Conservation (phyloP, 2,797 vertebrate genomes). For the Microchirus variegatus region DNA sequence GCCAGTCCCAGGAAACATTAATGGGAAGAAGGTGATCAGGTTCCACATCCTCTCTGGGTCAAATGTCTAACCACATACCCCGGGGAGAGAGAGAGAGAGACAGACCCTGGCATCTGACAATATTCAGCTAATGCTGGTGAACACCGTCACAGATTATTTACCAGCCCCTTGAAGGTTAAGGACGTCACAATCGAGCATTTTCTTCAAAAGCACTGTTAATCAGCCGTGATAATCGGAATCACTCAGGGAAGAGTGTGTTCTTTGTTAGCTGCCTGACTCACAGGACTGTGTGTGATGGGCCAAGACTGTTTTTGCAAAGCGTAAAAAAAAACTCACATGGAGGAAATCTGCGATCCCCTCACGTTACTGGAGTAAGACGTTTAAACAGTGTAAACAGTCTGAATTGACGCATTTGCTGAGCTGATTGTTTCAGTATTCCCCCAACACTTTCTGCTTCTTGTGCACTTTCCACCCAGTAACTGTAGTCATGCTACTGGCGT, state of each 20-base stretch:
- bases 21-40: not conserved
- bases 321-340: constrained; percentile 54
- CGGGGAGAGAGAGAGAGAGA: no score
- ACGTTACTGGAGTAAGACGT: constrained; percentile 42
- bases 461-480: constrained; percentile 38
- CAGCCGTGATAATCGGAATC: constrained; percentile 53
- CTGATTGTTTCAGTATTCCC: constrained; percentile 30
- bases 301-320: constrained; percentile 40
- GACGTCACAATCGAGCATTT: constrained; percentile 41
- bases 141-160: constrained; percentile 41
- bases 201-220: constrained; percentile 38
- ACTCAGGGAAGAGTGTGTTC: constrained; percentile 44
- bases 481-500: constrained; percentile 32
- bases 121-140: constrained; percentile 20
- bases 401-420: constrained; percentile 58
- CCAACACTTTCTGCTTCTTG: constrained; percentile 14
- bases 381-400: constrained; percentile 47
- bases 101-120: constrained; percentile 23
- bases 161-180: constrained; percentile 24
- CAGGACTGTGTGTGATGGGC: constrained; percentile 31
- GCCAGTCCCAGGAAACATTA: constrained; percentile 10
- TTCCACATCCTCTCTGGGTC: constrained; percentile 17
- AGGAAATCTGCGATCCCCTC: constrained; percentile 41
- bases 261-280: constrained; percentile 59
- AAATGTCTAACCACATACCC: constrained; percentile 24